phyloP scores from a whole-genome alignment of 2,888 invertebrate genomes.

The Zonitis immaculata region DNA sequence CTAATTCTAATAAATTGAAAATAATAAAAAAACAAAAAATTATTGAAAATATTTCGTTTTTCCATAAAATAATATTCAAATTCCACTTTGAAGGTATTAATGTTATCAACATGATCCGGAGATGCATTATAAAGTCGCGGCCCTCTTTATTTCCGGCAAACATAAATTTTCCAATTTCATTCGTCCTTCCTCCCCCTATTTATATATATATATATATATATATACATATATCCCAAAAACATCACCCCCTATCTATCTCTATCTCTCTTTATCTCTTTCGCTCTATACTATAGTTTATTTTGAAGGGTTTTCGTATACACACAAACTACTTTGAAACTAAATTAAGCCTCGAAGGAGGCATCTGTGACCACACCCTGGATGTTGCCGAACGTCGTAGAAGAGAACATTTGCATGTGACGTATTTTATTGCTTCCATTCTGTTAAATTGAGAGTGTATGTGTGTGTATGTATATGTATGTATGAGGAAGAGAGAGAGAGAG shows the following conservation, averaged over 20 bases:
- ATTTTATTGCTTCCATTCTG: conserved; percentile 48
- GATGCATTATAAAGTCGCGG: conserved; percentile 31
- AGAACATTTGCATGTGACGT: conserved; percentile 52
- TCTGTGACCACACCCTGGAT: conserved; percentile 51
- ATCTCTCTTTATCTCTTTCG: not conserved
- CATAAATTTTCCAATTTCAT: conserved; percentile 50
- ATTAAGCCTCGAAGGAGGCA: conserved; percentile 50
- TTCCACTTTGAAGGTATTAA: not conserved
- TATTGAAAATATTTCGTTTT: too few species aligned
- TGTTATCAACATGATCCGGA: not conserved
- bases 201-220: too few species aligned
- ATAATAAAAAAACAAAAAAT: too few species aligned
- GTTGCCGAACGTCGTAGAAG: conserved; percentile 37
- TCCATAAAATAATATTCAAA: too few species aligned
- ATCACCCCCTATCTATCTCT: not conserved
- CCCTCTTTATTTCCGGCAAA: conserved; percentile 45
- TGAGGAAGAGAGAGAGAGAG: too few species aligned
- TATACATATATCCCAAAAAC: too few species aligned
- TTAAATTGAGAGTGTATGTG: conserved; percentile 31
- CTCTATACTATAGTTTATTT: conserved; percentile 8
- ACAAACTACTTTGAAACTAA: conserved; percentile 49
- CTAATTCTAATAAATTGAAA: too few species aligned
- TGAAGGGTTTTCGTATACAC: conserved; percentile 35
- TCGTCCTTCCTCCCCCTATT: conserved; percentile 33
- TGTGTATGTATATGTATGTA: too few species aligned